Evolutionary conservation across 2,797 vertebrate species (phyloP).

Genomic region (Pipistrellus kuhlii): DNA sequence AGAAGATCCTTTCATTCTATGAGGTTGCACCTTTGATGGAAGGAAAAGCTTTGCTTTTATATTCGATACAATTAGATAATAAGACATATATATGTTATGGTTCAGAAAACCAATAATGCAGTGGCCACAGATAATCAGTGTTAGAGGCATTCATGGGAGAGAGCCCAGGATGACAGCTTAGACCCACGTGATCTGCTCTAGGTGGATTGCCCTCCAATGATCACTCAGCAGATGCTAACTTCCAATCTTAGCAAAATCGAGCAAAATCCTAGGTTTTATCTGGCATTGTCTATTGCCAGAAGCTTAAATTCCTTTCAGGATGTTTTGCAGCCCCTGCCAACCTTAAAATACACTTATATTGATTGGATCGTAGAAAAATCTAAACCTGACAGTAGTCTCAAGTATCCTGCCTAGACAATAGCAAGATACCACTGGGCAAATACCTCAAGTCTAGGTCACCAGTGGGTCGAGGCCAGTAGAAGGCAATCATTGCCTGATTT

Average conservation of each 20-base stretch:
- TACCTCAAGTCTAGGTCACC: not conserved
- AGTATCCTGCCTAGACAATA: not conserved
- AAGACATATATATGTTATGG: not conserved
- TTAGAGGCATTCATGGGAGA: not conserved
- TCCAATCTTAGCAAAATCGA: not conserved
- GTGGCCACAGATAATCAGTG: not conserved
- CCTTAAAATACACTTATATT: not conserved
- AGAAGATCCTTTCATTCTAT: not conserved
- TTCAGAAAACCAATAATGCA: conserved; percentile 6
- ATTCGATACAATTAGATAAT: not conserved
- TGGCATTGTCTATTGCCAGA: not conserved
- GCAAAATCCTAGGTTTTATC: not conserved
- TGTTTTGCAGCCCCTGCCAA: not conserved
- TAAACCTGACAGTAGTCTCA: not conserved
- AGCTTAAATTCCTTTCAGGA: not conserved
- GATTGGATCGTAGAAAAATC: not conserved
- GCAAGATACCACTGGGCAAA: not conserved
- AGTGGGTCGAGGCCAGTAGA: not conserved
- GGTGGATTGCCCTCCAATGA: not conserved
- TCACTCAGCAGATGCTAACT: not conserved
- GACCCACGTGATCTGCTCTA: not conserved
- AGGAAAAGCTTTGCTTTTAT: not conserved
- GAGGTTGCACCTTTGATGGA: not conserved
- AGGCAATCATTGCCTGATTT: not conserved
- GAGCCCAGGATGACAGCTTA: not conserved